These are phyloP conservation scores for Caenorhabditis sp. DNA, from an alignment of 2,888 invertebrate species.

Conservation along the genomic window DNA sequence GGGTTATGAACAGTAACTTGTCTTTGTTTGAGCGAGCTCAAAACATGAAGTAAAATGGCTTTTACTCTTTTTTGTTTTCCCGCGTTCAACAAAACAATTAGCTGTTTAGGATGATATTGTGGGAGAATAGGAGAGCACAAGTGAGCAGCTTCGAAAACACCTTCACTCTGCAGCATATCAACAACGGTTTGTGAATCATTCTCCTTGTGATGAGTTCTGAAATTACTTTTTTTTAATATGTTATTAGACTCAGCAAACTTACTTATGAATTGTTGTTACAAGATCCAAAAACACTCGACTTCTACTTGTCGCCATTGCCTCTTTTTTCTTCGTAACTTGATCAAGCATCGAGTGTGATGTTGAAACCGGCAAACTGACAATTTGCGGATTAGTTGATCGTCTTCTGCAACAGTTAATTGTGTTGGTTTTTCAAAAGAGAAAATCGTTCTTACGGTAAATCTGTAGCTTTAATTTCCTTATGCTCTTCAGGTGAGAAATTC, in stretches of 20 bases:
- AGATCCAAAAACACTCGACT: conserved; percentile 56
- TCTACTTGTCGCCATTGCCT: conserved; percentile 43
- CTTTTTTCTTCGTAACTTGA: conserved; percentile 55
- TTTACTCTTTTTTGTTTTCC: conserved; percentile 98
- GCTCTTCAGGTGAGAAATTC: conserved; percentile 51
- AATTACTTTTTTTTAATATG: conserved; percentile 1
- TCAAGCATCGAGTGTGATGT: conserved; percentile 69
- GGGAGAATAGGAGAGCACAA: conserved; percentile 96
- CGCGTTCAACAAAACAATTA: conserved; percentile 96
- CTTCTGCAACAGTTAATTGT: conserved; percentile 14
- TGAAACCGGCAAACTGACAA: conserved; percentile 34
- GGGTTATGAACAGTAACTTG: conserved; percentile 36
- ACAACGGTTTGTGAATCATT: conserved; percentile 31
- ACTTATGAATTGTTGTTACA: conserved; percentile 39
- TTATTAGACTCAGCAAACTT: no score
- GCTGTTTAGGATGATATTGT: conserved; percentile 97
- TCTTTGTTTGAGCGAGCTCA: conserved; percentile 77
- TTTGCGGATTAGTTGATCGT: conserved; percentile 10
- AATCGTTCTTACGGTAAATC: neutral
- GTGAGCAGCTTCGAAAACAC: conserved; percentile 91
- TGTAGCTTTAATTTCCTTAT: neutral
- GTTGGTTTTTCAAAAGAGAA: no score
- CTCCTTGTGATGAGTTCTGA: conserved; percentile 25
- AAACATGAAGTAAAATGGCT: conserved; percentile 94
- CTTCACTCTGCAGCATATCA: conserved; percentile 57